These are phyloP conservation scores for Epinotia ramella DNA, from an alignment of 2,888 invertebrate species.

Conservation along the genomic window DNA sequence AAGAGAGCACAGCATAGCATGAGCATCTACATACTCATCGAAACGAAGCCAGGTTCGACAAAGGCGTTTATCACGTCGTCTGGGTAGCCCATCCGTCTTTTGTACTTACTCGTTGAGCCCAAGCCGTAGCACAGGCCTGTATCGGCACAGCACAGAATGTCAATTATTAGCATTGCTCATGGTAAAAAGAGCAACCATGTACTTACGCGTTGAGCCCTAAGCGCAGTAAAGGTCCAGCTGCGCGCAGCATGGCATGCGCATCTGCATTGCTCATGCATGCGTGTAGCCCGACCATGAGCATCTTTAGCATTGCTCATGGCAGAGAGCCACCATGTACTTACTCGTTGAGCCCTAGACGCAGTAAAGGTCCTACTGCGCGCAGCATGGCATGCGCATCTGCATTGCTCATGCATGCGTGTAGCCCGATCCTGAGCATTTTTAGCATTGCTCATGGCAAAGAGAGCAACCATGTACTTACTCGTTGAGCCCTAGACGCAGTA, in stretches of 20 bases:
- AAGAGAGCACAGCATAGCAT: no score
- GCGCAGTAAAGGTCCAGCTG: constrained; percentile 88
- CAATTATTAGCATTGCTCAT: no score
- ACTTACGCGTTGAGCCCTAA: constrained; percentile 58
- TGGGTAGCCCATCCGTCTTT: no score
- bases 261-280: constrained; percentile 89
- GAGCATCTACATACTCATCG: no score
- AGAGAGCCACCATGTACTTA: constrained; percentile 72
- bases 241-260: constrained; percentile 90
- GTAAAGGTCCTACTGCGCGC: constrained; percentile 88
- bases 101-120: no score
- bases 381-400: constrained; percentile 90
- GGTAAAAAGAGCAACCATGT: no score
- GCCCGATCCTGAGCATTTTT: constrained; percentile 82
- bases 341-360: constrained; percentile 90
- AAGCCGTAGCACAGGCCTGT: no score
- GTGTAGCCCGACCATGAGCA: constrained; percentile 86
- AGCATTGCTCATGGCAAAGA: no score
- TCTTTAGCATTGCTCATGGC: neutral
- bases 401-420: constrained; percentile 88
- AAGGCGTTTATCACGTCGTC: no score
- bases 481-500: constrained; percentile 88
- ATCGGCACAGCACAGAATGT: no score
- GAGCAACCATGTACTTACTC: constrained; percentile 84
- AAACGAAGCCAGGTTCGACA: no score